Evolutionary conservation across 2,797 vertebrate genomes (phyloP).

Genomic region (Acipenser ruthenus): DNA sequence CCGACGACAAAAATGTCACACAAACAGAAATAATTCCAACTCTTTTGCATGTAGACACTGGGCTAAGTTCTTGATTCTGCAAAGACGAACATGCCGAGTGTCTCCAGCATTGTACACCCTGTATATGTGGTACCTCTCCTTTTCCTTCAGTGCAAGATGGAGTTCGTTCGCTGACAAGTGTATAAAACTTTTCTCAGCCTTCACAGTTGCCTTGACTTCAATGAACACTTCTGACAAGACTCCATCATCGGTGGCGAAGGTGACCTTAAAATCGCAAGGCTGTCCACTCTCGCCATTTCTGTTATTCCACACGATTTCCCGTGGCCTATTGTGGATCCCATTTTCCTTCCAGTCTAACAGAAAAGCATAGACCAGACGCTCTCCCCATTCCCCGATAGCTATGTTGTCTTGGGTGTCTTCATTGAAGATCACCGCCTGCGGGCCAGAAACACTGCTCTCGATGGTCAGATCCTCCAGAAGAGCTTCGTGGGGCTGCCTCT

Average conservation of each 20-base stretch:
- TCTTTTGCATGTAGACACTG: constrained; percentile 65
- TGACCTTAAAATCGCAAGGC: constrained; percentile 61
- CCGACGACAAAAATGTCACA: constrained; percentile 30
- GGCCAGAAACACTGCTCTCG: constrained; percentile 36
- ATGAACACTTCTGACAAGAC: constrained; percentile 42
- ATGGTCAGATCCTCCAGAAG: constrained; percentile 57
- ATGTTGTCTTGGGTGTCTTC: constrained; percentile 36
- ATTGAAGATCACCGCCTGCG: constrained; percentile 42
- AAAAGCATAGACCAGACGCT: constrained; percentile 62
- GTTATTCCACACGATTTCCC: constrained; percentile 54
- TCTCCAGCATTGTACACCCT: constrained; percentile 61
- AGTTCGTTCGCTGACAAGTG: constrained; percentile 64
- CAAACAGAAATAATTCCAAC: constrained; percentile 56
- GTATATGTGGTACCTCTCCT: constrained; percentile 56
- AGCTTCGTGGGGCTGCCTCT: constrained; percentile 26
- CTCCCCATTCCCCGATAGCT: constrained; percentile 59
- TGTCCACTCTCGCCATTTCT: constrained; percentile 54
- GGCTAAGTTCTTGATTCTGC: constrained; percentile 62
- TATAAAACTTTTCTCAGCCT: constrained; percentile 55
- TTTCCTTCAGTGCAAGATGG: constrained; percentile 58
- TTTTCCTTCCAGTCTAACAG: constrained; percentile 55
- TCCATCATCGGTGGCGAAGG: constrained; percentile 22
- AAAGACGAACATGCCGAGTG: constrained; percentile 47
- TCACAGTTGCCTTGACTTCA: constrained; percentile 64
- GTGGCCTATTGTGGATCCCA: constrained; percentile 28